Base-by-base conservation (phyloP, 2,113 vertebrate species). In the Rousettus leschenaultii region DNA sequence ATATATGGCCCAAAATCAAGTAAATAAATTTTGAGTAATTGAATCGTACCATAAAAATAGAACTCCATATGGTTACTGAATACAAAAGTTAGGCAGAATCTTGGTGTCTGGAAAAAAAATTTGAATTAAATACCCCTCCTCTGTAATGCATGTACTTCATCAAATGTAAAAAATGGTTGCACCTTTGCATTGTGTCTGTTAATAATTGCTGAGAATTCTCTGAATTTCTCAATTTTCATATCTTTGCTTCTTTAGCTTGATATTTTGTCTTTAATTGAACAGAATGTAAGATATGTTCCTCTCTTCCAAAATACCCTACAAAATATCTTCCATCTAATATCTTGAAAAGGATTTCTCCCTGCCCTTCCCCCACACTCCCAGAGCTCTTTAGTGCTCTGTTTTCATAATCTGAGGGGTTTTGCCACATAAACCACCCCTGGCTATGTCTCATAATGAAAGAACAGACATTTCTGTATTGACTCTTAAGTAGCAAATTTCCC, bases 61-160 rank as follows among this genome's bases (percentile, higher is more conserved):
- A 88, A 85, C 6, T 66, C 13, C 16, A 57, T 63, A 68, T 84
- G 22, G 38, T 73, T 91, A 71, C n/a, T 91, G 43, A 55, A 51
- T 70, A 30, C 7, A 33, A 68, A 87, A 79, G 3, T 18, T 51
- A 35, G 28, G 55, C 19, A 86, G 33, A 73, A 84, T 24, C 43
- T 89, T 89, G 91, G 28, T 61, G 19, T 71, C 4, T 77, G 66
- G 40, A 88, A 91, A 68, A n/a, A 87, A 68, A 74, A 73, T 96
- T 89, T 77, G 66, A 92, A 73, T 79, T 93, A 95, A 66, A 3
- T 48, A 43, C n/a, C 26, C 21, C 13, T 65, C 9, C 3, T 87
- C 11, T 94, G 11, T 59, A 74, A 84, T 68, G n/a, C 13, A 74
- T 43, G 2, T 57, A 53, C 15, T 89, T 26, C 14, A 30, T 63